A percentile compares a stretch with the other conserved stretches of the same genome.
These are phyloP conservation scores for Heliconius hortense DNA, from an alignment of 2,888 invertebrate genomes.

Conservation along the genomic window DNA sequence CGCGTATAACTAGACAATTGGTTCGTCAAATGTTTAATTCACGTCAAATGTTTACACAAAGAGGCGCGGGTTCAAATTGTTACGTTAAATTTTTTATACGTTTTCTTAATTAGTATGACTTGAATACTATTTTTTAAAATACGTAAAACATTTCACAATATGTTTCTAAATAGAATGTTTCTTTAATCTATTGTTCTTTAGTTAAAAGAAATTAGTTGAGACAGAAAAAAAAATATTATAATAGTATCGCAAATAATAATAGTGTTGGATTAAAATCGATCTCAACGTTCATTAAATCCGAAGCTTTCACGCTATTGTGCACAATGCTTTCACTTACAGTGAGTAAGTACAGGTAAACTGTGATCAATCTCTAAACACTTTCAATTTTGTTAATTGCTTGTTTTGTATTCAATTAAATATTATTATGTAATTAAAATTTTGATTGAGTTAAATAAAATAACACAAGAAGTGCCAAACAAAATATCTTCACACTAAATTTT, in stretches of 20 bases:
- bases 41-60: no score
- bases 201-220: not conserved
- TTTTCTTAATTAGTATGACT: no score
- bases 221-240: not conserved
- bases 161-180: not conserved
- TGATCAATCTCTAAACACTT: slow-evolving; percentile 15
- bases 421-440: not conserved
- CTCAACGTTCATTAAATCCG: slow-evolving; percentile 23
- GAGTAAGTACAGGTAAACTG: not conserved
- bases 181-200: not conserved
- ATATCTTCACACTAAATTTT: no score
- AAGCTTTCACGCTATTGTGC: slow-evolving; percentile 30
- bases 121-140: no score
- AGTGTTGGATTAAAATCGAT: slow-evolving; percentile 20
- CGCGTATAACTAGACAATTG: no score
- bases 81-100: no score
- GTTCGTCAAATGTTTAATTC: no score
- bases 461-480: no score
- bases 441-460: not conserved
- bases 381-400: slow-evolving; percentile 8
- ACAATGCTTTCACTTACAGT: slow-evolving; percentile 25
- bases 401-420: not conserved
- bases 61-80: no score
- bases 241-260: not conserved
- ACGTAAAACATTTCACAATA: no score